Evolutionary conservation across 2,113 vertebrate genomes (phyloP), one percentile per base, ranked within the genome.

Genomic region (Crypturellus undulatus): DNA sequence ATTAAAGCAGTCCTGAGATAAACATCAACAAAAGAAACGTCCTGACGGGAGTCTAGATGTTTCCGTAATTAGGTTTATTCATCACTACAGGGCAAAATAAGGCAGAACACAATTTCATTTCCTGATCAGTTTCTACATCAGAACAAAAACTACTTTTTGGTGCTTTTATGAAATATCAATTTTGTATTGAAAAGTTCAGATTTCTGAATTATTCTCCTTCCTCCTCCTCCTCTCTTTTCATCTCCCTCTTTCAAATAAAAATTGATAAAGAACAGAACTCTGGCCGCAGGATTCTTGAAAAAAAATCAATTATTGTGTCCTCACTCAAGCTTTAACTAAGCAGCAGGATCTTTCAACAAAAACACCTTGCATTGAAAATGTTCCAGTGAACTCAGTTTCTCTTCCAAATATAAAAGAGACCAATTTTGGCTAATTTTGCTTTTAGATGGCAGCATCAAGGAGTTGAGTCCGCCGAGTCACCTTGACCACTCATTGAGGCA

Each of bases 201-300:
- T 1, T 0, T 17, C 80, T 79, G 15, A 42, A 42, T 75, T 80
- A 51, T 67, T 85, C 6, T 83, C 9, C 36, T 84, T 52, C 42
- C 62, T 20, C 87, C 6, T 52, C 19, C 21, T 26, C 92, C 51
- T 80, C 6, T 8, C 45, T 89, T 25, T 79, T 49, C 11, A 21
- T 49, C 21, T 49, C 49, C 24, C 42, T 4, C 20, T 83, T 94
- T 80, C n/a, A 89, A 76, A 92, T 28, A 78, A 90, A 86, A 93
- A 36, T 24, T 78, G 10, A 38, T 81, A 88, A 85, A 83, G 45
- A 86, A 28, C 6, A 1, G 45, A 88, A 25, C 4, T 1, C 10
- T 81, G 38, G 16, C 78, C 82, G 83, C 59, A 73, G 45, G 82
- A 73, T 25, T 75, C 51, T 71, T 58, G 42, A 51, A 20, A 49